These are phyloP conservation scores for Diarsia brunnea DNA, from an alignment of 2,888 invertebrate genomes.

Conservation along the genomic window DNA sequence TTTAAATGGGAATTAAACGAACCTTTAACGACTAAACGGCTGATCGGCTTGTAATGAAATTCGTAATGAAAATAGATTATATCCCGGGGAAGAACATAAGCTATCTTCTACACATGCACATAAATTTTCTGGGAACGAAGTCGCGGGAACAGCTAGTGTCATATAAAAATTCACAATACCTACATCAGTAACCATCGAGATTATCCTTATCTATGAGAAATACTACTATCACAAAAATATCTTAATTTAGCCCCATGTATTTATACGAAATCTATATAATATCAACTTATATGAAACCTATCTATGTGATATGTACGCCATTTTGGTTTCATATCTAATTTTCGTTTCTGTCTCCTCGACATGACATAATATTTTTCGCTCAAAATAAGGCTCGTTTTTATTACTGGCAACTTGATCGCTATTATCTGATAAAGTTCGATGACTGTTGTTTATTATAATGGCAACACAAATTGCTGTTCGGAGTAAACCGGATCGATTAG, in stretches of 20 bases:
- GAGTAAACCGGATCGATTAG: constrained; percentile 34
- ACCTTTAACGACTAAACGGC: too few relatives aligned
- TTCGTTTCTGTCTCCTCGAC: constrained; percentile 31
- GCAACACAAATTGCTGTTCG: constrained; percentile 44
- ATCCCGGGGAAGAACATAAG: too few relatives aligned
- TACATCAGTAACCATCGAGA: not conserved
- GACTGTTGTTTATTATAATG: constrained; percentile 53
- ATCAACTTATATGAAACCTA: constrained; percentile 20
- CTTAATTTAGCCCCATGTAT: constrained; percentile 14
- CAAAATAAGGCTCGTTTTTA: constrained; percentile 36
- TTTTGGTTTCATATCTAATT: constrained; percentile 35
- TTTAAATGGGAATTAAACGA: too few relatives aligned
- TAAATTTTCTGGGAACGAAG: too few relatives aligned
- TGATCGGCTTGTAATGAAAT: too few relatives aligned
- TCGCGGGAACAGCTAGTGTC: not conserved
- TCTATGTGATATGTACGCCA: constrained; percentile 6
- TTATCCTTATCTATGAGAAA: not conserved
- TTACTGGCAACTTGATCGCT: constrained; percentile 47
- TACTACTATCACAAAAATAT: constrained; percentile 13
- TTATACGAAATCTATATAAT: constrained; percentile 22
- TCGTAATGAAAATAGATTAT: too few relatives aligned
- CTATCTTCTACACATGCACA: too few relatives aligned
- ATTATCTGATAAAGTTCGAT: constrained; percentile 56
- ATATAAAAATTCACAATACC: constrained; percentile 1
- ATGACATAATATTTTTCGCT: constrained; percentile 43